Percentiles rank a stretch among this genome's conserved stretches.
These are phyloP conservation scores for Sylvicola cinctus DNA, from an alignment of 2,888 invertebrate species.

Conservation along the genomic window DNA sequence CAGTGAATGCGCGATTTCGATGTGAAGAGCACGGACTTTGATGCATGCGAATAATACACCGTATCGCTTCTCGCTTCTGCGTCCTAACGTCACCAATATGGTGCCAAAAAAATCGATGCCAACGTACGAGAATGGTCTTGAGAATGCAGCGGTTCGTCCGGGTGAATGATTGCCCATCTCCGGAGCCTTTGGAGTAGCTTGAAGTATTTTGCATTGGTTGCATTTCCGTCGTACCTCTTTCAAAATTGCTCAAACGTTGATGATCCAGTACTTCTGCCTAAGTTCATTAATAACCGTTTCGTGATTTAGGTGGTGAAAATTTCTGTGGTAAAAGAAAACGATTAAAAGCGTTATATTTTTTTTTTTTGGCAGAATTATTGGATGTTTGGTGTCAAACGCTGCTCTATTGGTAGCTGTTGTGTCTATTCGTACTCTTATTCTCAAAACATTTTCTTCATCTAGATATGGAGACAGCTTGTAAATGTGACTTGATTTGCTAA, in stretches of 20 bases:
- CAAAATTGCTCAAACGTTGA: conserved; percentile 6
- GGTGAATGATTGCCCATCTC: conserved; percentile 5
- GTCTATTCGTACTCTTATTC: conserved; percentile 2
- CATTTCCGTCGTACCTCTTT: conserved; percentile 1
- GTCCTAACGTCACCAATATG: conserved; percentile 1
- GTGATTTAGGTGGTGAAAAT: conserved; percentile 2
- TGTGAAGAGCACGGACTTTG: conserved; percentile 6
- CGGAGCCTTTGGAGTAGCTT: conserved; percentile 5
- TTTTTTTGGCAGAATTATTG: too few species aligned
- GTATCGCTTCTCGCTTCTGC: not conserved
- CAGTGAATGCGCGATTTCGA: conserved; percentile 11
- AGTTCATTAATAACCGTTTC: conserved; percentile 7
- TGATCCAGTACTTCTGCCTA: conserved; percentile 6
- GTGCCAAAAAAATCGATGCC: conserved; percentile 4
- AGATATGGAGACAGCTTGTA: conserved; percentile 4
- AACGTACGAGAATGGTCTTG: too few species aligned
- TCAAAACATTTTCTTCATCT: conserved; percentile 3
- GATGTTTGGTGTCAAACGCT: conserved; percentile 1
- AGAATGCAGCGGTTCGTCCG: conserved; percentile 2
- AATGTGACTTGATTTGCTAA: too few species aligned
- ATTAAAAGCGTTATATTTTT: too few species aligned
- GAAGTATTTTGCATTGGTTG: conserved; percentile 6
- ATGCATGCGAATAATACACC: conserved; percentile 8
- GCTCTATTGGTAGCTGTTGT: not conserved
- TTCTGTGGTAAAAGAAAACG: conserved; percentile 5